These are phyloP conservation scores for Baryphthengus martii DNA, from an alignment of 2,113 vertebrate species.

Conservation along the genomic window DNA sequence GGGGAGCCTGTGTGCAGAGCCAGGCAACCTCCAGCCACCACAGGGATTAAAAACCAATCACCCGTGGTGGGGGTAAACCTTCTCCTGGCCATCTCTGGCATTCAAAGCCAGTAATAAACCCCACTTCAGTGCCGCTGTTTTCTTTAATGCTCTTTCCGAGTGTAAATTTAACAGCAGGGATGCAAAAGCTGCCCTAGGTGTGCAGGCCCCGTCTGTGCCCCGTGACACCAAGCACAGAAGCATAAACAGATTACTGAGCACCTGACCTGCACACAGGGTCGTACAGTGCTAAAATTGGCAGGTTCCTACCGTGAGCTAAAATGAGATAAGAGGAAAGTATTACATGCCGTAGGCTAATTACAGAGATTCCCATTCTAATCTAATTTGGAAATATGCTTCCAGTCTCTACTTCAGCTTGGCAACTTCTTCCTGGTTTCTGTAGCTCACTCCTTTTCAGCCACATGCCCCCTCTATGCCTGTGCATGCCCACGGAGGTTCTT, in stretches of 20 bases:
- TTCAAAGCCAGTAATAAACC: background rate
- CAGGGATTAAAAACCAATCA: background rate
- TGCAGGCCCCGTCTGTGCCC: fast-evolving
- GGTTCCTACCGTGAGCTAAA: background rate
- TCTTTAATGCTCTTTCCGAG: background rate
- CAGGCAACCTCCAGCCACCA: background rate
- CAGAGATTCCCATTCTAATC: conserved; percentile 2
- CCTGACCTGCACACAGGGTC: background rate
- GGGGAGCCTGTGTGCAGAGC: background rate
- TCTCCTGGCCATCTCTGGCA: background rate
- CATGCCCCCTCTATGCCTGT: background rate
- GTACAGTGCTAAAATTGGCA: conserved; percentile 20
- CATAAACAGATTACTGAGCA: background rate
- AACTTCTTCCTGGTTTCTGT: background rate
- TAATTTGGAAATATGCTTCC: background rate
- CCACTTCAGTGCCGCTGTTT: background rate
- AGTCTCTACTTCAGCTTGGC: background rate
- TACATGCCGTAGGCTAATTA: background rate
- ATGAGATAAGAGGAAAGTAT: conserved; percentile 32
- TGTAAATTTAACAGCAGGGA: background rate
- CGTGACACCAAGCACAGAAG: fast-evolving
- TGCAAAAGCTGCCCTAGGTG: background rate
- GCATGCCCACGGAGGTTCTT: background rate
- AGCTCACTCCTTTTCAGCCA: background rate
- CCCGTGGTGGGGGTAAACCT: background rate